phyloP scores from a whole-genome alignment of 2,113 vertebrate species.

The Emydocephalus ijimae region DNA sequence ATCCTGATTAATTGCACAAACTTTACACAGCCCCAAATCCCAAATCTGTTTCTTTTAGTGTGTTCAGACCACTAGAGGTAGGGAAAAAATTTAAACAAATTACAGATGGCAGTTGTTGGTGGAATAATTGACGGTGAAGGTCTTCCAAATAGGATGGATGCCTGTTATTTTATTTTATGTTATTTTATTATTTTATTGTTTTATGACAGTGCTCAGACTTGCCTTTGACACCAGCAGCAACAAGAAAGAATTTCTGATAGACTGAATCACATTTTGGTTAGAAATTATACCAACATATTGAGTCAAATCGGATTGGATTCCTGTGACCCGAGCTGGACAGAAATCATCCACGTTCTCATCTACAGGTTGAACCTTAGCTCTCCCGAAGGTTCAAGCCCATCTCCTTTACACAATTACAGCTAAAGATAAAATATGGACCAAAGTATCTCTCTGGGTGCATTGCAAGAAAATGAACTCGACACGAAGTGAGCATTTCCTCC shows the following conservation, averaged over 20 bases:
- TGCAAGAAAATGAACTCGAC: not conserved
- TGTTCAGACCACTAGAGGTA: not conserved
- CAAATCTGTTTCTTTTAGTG: not conserved
- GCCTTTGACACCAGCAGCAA: not conserved
- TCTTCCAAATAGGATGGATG: not conserved
- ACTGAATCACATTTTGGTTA: not conserved
- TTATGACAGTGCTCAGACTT: not conserved
- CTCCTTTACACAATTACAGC: not conserved
- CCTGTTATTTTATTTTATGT: not conserved
- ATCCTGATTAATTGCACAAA: constrained; percentile 3
- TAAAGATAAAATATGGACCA: not conserved
- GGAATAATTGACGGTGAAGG: fast-evolving
- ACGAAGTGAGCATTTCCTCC: not conserved
- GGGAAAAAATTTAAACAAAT: not conserved
- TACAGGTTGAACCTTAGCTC: not conserved
- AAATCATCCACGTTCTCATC: not conserved
- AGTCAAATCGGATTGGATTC: not conserved
- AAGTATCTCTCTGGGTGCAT: not conserved
- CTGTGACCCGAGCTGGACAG: not conserved
- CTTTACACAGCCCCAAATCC: not conserved
- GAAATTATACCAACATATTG: not conserved
- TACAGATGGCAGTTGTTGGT: not conserved
- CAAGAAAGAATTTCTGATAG: not conserved
- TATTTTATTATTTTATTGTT: not conserved
- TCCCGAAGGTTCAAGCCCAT: not conserved